phyloP scores from a whole-genome alignment of 1,140 invertebrate genomes.

The Bicyclus anynana region DNA sequence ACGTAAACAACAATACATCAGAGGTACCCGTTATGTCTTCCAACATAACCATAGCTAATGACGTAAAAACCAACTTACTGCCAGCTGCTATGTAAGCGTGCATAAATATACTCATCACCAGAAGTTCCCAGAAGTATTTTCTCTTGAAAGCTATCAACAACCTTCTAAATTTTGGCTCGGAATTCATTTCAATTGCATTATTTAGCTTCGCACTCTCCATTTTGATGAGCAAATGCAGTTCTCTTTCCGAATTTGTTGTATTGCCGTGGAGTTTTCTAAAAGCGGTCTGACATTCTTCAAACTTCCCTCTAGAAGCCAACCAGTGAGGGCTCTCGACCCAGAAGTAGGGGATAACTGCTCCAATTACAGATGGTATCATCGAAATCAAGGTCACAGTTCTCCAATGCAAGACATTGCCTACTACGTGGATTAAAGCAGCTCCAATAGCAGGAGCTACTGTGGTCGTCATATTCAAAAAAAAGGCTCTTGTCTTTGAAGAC shows the following conservation, averaged over 20 bases:
- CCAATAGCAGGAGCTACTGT: constrained; percentile 24
- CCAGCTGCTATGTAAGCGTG: constrained; percentile 9
- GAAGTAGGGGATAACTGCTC: constrained; percentile 16
- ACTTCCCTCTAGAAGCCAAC: constrained; percentile 16
- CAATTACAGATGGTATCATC: constrained; percentile 17
- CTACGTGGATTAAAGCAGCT: constrained; percentile 17
- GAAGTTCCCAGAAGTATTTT: constrained; percentile 22
- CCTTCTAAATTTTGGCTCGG: neutral
- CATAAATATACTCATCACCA: constrained; percentile 7
- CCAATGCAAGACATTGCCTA: constrained; percentile 29
- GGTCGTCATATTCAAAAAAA: constrained; percentile 19
- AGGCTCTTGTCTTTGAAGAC: constrained; percentile 15
- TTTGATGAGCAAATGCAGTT: constrained; percentile 14
- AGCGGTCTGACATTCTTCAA: constrained; percentile 19
- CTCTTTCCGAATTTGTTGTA: constrained; percentile 6
- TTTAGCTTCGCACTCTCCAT: neutral
- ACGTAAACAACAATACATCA: constrained; percentile 12
- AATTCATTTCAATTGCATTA: neutral
- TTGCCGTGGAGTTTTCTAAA: constrained; percentile 12
- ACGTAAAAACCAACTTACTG: constrained; percentile 10
- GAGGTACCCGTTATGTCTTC: constrained; percentile 19
- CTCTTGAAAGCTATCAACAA: constrained; percentile 6
- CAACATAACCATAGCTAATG: constrained; percentile 15
- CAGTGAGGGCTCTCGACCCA: constrained; percentile 7
- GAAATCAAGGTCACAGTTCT: constrained; percentile 26